Evolutionary conservation across 2,888 invertebrate genomes (phyloP).

Genomic region (Sympetrum striolatum): DNA sequence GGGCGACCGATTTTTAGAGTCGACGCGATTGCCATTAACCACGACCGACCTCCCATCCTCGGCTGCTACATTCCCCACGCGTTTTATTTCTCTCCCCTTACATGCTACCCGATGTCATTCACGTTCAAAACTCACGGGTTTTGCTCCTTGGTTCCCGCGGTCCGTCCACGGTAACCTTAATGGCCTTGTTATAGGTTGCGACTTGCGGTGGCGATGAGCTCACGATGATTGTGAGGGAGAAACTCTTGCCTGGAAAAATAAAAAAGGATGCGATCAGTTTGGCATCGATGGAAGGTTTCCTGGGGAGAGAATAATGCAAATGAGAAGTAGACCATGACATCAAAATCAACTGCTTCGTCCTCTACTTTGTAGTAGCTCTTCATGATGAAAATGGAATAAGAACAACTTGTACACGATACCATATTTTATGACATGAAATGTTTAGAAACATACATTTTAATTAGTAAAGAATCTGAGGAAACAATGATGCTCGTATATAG

Average conservation of each 20-base stretch:
- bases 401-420: no score
- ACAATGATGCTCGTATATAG: no score
- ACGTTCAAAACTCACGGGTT: slow-evolving; percentile 77
- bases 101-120: background rate
- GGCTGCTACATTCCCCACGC: no score
- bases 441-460: no score
- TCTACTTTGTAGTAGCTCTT: no score
- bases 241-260: slow-evolving; percentile 92
- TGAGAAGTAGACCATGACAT: no score
- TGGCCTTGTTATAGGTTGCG: slow-evolving; percentile 93
- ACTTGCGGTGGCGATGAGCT: slow-evolving; percentile 93
- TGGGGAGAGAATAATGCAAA: no score
- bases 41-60: background rate
- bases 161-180: slow-evolving; percentile 99
- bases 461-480: no score
- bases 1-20: background rate
- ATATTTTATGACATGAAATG: no score
- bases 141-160: slow-evolving; percentile 96
- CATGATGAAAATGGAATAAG: no score
- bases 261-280: background rate
- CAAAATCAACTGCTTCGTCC: no score
- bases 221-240: slow-evolving; percentile 94
- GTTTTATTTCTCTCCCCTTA: no score
- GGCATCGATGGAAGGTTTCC: background rate
- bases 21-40: background rate